Evolutionary conservation across 2,113 vertebrate species (phyloP).

Genomic region (Chauna torquata): DNA sequence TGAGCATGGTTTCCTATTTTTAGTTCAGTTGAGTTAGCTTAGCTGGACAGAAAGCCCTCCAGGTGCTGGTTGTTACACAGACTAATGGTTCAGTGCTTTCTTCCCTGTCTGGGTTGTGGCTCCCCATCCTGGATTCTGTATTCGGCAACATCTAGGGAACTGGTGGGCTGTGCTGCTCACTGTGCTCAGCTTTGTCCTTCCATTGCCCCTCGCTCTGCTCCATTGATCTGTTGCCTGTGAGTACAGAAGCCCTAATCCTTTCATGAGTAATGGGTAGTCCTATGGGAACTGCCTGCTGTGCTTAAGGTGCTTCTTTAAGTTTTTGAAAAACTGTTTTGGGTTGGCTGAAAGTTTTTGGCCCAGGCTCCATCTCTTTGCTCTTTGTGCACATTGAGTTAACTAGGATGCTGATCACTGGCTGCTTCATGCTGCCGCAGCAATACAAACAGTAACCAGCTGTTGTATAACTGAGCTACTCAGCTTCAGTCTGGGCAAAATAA

Average conservation of each 20-base stretch:
- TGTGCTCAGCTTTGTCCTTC: background rate
- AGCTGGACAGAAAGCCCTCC: background rate
- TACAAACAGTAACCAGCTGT: background rate
- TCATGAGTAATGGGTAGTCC: too few relatives aligned
- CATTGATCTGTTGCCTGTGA: background rate
- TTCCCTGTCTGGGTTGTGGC: background rate
- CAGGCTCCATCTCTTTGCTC: background rate
- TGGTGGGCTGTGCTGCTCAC: background rate
- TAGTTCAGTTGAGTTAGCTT: background rate
- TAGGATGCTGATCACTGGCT: background rate
- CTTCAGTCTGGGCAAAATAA: background rate
- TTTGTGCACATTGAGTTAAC: background rate
- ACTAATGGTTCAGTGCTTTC: background rate
- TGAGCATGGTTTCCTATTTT: background rate
- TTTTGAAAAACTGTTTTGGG: background rate
- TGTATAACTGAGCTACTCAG: background rate
- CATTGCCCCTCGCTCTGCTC: background rate
- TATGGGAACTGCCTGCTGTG: background rate
- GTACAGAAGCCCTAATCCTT: background rate
- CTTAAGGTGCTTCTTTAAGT: background rate
- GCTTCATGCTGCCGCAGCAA: background rate
- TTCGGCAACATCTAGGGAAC: background rate
- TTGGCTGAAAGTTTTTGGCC: background rate
- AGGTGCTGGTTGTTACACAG: background rate
- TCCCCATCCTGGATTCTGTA: background rate